phyloP scores from a whole-genome alignment of 92 coral and sea anemone species.

The Pocillopora meandrina region DNA sequence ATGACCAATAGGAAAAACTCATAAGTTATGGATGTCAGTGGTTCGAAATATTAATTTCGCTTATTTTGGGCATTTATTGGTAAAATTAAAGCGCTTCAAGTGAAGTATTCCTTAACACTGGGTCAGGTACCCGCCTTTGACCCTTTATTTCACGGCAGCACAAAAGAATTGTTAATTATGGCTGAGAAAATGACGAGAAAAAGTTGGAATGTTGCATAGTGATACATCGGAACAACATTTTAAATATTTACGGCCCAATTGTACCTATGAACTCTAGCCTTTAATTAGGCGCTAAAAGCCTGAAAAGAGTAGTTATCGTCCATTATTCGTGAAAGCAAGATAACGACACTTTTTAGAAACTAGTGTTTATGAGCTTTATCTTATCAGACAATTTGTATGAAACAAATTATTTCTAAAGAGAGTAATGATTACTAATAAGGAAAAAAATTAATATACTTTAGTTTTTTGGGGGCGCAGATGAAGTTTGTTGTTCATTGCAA shows the following conservation, averaged over 20 bases:
- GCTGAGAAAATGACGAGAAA: background rate
- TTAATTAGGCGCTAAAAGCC: background rate
- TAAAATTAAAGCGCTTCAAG: too few relatives aligned
- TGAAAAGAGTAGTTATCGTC: background rate
- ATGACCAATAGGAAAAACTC: conserved; percentile 11
- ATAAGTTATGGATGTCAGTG: conserved; percentile 4
- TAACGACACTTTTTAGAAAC: background rate
- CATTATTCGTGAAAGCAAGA: background rate
- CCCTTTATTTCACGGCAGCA: background rate
- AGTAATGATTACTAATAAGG: background rate
- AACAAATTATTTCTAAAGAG: background rate
- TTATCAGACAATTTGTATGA: too few relatives aligned
- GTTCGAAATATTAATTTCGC: background rate
- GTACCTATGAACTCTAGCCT: background rate
- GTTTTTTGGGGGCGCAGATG: too few relatives aligned
- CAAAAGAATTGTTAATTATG: background rate
- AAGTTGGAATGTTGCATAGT: background rate
- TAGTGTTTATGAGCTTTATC: background rate
- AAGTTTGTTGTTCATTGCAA: too few relatives aligned
- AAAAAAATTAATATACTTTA: too few relatives aligned
- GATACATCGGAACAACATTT: background rate
- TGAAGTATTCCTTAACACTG: background rate
- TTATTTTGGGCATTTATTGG: background rate
- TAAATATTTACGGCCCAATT: background rate
- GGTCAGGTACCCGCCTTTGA: background rate